Evolutionary conservation across 2,113 vertebrate genomes (phyloP).

Genomic region (Salvelinus alpinus): DNA sequence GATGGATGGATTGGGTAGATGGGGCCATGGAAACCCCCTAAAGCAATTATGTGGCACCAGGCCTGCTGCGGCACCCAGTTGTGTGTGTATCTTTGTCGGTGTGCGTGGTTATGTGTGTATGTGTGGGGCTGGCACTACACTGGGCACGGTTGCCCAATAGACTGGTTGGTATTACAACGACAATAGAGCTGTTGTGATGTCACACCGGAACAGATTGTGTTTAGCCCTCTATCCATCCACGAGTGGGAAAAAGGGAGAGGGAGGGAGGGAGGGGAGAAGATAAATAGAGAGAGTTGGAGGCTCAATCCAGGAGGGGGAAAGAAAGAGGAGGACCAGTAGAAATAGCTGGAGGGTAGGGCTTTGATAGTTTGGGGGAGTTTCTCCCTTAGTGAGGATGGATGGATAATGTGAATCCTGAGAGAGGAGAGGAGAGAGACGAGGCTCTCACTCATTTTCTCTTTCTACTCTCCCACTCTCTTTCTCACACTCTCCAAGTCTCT

Average conservation of each 20-base stretch:
- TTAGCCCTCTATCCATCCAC: conserved; percentile 65
- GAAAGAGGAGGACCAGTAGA: conserved; percentile 1
- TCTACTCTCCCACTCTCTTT: too few species aligned
- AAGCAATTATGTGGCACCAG: neutral
- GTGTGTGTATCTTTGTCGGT: too few species aligned
- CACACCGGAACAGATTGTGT: conserved; percentile 73
- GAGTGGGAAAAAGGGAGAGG: conserved; percentile 42
- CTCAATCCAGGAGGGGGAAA: neutral
- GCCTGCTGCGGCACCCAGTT: neutral
- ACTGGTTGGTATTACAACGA: conserved; percentile 40
- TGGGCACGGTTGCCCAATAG: conserved; percentile 36
- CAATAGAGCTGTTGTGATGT: conserved; percentile 64
- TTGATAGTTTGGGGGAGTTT: conserved; percentile 30
- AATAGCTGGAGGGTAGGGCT: conserved; percentile 11
- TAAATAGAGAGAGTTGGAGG: neutral
- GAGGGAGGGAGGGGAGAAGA: conserved; percentile 8
- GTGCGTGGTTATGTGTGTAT: neutral
- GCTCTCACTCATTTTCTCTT: neutral
- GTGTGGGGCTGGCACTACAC: conserved; percentile 39
- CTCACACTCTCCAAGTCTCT: neutral
- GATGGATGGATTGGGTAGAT: too few species aligned
- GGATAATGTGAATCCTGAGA: neutral
- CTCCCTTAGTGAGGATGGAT: conserved; percentile 13
- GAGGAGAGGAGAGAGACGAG: conserved; percentile 14
- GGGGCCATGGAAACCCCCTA: neutral